Base-by-base conservation (phyloP, 1,140 invertebrate genomes). In the Ceratosolen solmsi region DNA sequence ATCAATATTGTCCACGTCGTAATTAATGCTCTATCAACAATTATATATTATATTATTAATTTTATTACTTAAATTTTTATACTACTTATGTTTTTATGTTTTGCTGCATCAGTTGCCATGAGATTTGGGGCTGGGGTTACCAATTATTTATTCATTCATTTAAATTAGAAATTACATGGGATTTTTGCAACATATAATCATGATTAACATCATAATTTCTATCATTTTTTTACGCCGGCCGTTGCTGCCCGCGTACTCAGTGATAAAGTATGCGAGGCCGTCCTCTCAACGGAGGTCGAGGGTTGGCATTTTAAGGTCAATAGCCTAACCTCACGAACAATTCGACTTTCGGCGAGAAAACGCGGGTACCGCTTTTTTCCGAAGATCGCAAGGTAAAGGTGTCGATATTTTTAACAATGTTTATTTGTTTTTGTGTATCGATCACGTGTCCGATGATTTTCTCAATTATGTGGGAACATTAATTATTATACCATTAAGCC, bases 271-370 rank as follows among this genome's bases (percentile, higher is more conserved):
- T 91, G 89, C 85, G 88, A 90, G 86, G 88, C 90, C 87, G 88
- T 91, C 87, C 88, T 91, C 87, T 88, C 90, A 86, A 90, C 89
- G 86, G 89, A 91, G 86, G 88, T 90, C 83, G 89, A 90, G 85
- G 87, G 87, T 85, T 91, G 90, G 90, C 88, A 91, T 85, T 89
- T 90, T 89, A 91, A 89, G 86, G 88, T 91, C 88, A 87, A 91
- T 90, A 89, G 89, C 87, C 88, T 89, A 86, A 88, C 86, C 85
- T 88, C 89, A 84, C 88, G 88, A 87, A 89, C 89, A 85, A 89
- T 91, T 89, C 89, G 89, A 88, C 89, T 91, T 87, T 90, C 89
- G 85, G 89, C 89, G 86, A 90, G 89, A 91, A 91, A 91, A 87
- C 89, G 90, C 87, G 90, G 89, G 75, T 91, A 90, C 87, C 87